Base-by-base conservation (phyloP, 2,888 invertebrate genomes). In the Spodoptera exigua region DNA sequence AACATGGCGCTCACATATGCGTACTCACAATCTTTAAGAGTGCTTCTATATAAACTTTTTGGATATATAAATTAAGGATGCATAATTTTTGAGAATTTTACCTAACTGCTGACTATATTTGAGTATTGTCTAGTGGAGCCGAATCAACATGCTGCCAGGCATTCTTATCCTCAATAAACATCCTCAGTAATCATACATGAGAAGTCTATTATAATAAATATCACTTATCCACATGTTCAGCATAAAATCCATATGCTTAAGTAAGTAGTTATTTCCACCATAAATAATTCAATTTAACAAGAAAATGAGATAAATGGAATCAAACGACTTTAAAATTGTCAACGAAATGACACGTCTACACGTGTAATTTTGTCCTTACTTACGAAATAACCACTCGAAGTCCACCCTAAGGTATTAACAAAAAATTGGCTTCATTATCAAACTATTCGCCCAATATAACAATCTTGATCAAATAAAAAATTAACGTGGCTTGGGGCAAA, bases 361-460 rank as follows among this genome's bases (percentile, higher is more conserved):
- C 74, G 70, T 90, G 79, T 91, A 91, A 92, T 92, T 91, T 92
- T 76, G 82, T 87, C 80, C 83, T 86, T 85, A 85, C 82, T 81
- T 80, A 84, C 73, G 80, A 80, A 85, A 86, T 82, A 81, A 84
- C 83, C 78, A 80, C 82, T 88, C 83, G 67, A 84, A 89, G 84
- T 83, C 78, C 76, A 78, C 77, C 76, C 80, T 74, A 79, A 78
- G 69, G 77, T 82, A 93, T 92, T 93, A 92, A 85, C 86, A 89
- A 93, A 93, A 92, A 94, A 93, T 93, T 92, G 92, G 89, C 91
- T 90, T 87, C 90, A 94, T 93, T 93, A 93, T 82, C 82, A 86
- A 91, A 90, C 87, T 88, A 88, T 90, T 89, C 80, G 89, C 89
- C 85, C 78, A 76, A 80, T 76, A 84, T 88, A 89, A 89, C 87